A percentile compares a stretch with the other conserved stretches of the same genome.
Evolutionary conservation across 1,140 invertebrate species (phyloP).

Genomic region (Formica selysi): DNA sequence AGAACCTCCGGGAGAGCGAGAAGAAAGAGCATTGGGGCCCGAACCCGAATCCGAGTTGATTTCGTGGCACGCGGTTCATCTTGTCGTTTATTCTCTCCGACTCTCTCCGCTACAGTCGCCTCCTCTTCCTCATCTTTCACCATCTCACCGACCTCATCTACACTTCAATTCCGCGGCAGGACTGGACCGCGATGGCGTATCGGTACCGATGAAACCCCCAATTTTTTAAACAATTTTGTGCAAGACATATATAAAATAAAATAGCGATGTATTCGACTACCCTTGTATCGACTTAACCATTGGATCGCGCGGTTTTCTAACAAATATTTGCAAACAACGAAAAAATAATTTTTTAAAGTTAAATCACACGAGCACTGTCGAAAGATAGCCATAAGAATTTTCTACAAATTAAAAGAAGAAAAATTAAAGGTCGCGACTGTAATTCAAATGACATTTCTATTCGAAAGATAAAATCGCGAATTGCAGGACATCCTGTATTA

Average conservation of each 20-base stretch:
- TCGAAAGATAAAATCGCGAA: slow-evolving; percentile 29
- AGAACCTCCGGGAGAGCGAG: slow-evolving; percentile 75
- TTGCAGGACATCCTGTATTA: slow-evolving; percentile 32
- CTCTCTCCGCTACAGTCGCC: slow-evolving; percentile 15
- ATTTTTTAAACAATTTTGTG: not conserved
- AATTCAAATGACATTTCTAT: not conserved
- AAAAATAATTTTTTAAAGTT: not conserved
- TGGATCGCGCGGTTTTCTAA: not conserved
- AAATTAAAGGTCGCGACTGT: not conserved
- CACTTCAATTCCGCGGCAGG: slow-evolving; percentile 16
- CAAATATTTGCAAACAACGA: not conserved
- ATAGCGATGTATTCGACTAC: not conserved
- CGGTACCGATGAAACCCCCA: not conserved
- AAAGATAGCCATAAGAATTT: no score
- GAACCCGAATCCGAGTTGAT: slow-evolving; percentile 82
- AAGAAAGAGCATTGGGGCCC: slow-evolving; percentile 34
- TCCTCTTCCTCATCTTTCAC: slow-evolving; percentile 38
- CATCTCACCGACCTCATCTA: not conserved
- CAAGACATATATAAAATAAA: not conserved
- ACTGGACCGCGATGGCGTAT: slow-evolving; percentile 12
- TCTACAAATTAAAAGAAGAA: not conserved
- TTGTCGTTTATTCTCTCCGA: slow-evolving; percentile 77
- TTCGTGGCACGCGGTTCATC: slow-evolving; percentile 85
- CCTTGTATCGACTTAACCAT: no score
- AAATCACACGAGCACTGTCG: not conserved